Percentiles rank a stretch among this genome's conserved stretches.
These are phyloP conservation scores for Calephelis perditalis DNA, from an alignment of 2,888 invertebrate genomes.

Conservation along the genomic window DNA sequence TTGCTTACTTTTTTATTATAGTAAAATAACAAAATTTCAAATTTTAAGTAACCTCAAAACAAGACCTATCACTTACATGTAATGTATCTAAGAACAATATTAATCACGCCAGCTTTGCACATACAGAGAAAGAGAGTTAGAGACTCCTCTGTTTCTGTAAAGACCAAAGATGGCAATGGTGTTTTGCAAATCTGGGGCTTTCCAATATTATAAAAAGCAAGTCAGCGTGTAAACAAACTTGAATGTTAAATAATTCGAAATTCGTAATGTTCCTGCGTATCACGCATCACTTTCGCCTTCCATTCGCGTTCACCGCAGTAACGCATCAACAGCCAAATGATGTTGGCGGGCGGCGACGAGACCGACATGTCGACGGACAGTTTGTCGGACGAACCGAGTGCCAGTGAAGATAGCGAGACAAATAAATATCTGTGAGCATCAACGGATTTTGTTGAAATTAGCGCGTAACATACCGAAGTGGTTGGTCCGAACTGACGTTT, in stretches of 20 bases:
- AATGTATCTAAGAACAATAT: too few relatives aligned
- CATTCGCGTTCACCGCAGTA: slow-evolving; percentile 37
- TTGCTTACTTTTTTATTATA: too few relatives aligned
- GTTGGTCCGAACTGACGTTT: too few relatives aligned
- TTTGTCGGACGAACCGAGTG: slow-evolving; percentile 41
- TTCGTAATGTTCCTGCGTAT: slow-evolving; percentile 28
- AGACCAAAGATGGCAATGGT: too few relatives aligned
- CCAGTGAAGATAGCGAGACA: slow-evolving; percentile 28
- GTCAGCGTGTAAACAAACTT: slow-evolving; percentile 27
- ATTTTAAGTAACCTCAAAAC: too few relatives aligned
- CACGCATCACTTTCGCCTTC: slow-evolving; percentile 42
- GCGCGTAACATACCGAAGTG: not conserved
- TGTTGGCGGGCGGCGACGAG: slow-evolving; percentile 24
- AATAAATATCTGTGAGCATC: slow-evolving; percentile 29
- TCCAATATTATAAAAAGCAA: slow-evolving; percentile 4
- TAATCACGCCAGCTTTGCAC: too few relatives aligned
- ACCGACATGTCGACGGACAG: slow-evolving; percentile 58
- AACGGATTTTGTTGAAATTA: slow-evolving; percentile 15
- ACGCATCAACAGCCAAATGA: slow-evolving; percentile 39
- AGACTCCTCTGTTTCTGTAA: too few relatives aligned
- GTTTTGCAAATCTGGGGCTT: too few relatives aligned
- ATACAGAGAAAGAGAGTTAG: too few relatives aligned
- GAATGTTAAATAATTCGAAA: slow-evolving; percentile 36
- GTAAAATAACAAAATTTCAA: too few relatives aligned
- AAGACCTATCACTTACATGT: too few relatives aligned